Percentiles rank a stretch among this genome's conserved stretches.
These are phyloP conservation scores for Psococerastis gibbosa DNA, from an alignment of 2,888 invertebrate species.

Conservation along the genomic window DNA sequence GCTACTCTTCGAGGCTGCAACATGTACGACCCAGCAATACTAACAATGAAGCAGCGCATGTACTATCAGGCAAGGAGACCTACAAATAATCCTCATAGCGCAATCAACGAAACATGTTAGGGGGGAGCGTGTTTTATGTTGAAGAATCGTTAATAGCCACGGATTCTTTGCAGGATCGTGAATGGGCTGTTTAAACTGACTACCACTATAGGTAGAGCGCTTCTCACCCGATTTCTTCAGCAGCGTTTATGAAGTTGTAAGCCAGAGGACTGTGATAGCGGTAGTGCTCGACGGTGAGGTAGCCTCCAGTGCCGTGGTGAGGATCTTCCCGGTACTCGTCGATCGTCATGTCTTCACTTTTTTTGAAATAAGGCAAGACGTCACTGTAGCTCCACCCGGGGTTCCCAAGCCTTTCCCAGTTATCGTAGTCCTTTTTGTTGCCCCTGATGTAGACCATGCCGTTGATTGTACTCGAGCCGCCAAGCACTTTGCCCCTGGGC, in stretches of 20 bases:
- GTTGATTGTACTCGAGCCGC: constrained; percentile 29
- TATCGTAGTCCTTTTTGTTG: constrained; percentile 28
- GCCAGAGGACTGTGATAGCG: constrained; percentile 12
- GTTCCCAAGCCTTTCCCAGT: constrained; percentile 28
- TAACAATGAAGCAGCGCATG: no score
- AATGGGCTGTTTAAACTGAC: no score
- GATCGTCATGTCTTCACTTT: constrained; percentile 18
- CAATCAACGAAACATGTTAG: no score
- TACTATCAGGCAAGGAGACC: no score
- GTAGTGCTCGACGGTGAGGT: constrained; percentile 14
- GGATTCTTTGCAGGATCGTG: no score
- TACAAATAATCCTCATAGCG: no score
- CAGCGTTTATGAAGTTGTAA: constrained; percentile 18
- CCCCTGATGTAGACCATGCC: constrained; percentile 30
- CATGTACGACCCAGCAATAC: no score
- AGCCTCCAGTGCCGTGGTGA: constrained; percentile 15
- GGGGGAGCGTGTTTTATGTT: no score
- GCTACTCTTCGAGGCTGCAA: no score
- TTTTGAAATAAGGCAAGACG: constrained; percentile 27
- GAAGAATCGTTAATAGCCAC: no score
- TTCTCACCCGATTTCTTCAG: constrained; percentile 20
- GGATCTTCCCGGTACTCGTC: constrained; percentile 5
- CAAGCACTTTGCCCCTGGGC: constrained; percentile 26
- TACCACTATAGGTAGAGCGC: no score
- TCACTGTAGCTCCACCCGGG: constrained; percentile 28